phyloP scores from a whole-genome alignment of 1,140 invertebrate genomes.

The Planococcus citri region DNA sequence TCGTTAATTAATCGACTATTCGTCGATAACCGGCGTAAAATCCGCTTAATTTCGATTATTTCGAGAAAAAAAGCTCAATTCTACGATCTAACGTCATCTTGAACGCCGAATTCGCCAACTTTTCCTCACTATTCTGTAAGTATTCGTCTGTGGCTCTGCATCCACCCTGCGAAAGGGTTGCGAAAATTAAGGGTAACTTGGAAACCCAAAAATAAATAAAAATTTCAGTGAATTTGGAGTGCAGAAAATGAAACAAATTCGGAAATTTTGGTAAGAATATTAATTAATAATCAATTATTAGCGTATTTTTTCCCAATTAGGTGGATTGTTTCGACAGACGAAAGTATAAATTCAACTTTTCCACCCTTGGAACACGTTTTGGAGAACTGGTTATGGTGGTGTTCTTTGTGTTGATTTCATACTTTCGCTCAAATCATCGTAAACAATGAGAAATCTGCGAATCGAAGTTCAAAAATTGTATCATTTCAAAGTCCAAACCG shows the following conservation, averaged over 20 bases:
- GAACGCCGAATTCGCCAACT: no score
- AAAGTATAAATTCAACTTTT: no score
- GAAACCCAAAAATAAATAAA: constrained; percentile 2
- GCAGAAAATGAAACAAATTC: background rate
- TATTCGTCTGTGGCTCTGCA: background rate
- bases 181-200: background rate
- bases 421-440: no score
- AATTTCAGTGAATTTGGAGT: background rate
- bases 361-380: no score
- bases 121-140: background rate
- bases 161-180: background rate
- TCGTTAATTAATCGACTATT: background rate
- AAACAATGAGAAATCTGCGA: no score
- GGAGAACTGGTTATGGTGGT: no score
- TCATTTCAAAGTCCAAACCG: no score
- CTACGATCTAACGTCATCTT: background rate
- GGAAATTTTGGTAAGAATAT: background rate
- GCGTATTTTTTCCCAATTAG: no score
- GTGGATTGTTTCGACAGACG: no score
- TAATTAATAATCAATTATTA: background rate
- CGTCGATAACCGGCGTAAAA: background rate
- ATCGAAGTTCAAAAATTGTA: no score
- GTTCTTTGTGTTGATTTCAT: no score
- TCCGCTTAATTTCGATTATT: background rate
- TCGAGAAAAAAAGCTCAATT: background rate